Percentiles rank a stretch among this genome's conserved stretches.
phyloP scores from a whole-genome alignment of 2,797 vertebrate species.

The Syngnathus acus region DNA sequence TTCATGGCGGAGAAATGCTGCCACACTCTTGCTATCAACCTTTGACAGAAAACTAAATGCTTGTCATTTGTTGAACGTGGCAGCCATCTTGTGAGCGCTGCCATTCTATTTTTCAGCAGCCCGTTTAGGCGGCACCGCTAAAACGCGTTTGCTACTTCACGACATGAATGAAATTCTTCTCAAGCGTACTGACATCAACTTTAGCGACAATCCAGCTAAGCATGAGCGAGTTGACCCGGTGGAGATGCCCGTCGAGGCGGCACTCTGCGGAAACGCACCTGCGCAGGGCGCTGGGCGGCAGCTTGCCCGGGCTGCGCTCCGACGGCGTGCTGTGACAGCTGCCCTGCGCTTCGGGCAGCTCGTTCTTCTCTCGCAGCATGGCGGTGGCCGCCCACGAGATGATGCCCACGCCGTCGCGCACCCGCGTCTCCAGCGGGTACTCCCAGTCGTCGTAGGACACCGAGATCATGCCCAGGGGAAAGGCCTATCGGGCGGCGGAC shows the following conservation, averaged over 20 bases:
- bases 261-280: constrained; percentile 51
- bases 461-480: constrained; percentile 94
- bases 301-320: constrained; percentile 73
- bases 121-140: neutral
- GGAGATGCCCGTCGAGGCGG: neutral
- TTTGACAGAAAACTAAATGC: neutral
- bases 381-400: constrained; percentile 83
- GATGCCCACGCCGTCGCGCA: constrained; percentile 88
- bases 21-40: no score
- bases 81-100: no score
- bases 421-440: constrained; percentile 84
- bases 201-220: neutral
- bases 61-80: neutral
- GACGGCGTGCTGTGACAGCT: constrained; percentile 83
- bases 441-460: constrained; percentile 95
- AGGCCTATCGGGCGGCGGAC: constrained; percentile 52
- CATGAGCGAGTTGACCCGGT: no score
- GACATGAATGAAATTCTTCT: neutral
- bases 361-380: constrained; percentile 87
- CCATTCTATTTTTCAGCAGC: neutral
- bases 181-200: neutral
- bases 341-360: constrained; percentile 85
- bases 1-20: no score
- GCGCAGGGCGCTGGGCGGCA: constrained; percentile 69
- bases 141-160: neutral